Evolutionary conservation across 2,797 vertebrate genomes (phyloP).

Genomic region (Strix occidentalis): DNA sequence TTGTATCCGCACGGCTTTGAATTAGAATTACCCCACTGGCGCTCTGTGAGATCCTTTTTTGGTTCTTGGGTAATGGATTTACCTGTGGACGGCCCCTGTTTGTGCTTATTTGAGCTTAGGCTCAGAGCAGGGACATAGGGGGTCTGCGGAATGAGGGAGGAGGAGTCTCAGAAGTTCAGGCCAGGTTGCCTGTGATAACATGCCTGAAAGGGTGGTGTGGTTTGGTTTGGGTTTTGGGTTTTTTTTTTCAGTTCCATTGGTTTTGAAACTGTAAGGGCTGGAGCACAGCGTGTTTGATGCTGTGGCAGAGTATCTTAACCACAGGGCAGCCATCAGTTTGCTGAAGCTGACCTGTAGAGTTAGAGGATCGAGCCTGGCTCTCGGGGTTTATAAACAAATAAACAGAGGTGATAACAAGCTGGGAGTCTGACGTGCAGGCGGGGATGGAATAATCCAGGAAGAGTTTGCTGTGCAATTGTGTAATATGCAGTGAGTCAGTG

Average conservation of each 20-base stretch:
- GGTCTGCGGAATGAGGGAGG: not conserved
- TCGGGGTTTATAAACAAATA: not conserved
- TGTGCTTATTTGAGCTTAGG: not conserved
- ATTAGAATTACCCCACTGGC: not conserved
- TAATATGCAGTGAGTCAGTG: no score
- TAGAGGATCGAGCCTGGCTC: not conserved
- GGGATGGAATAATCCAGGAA: no score
- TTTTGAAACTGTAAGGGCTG: not conserved
- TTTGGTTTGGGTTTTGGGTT: not conserved
- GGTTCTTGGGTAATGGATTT: not conserved
- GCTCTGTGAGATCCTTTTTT: not conserved
- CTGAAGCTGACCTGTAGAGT: not conserved
- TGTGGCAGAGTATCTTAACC: not conserved
- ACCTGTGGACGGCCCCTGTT: constrained; percentile 13
- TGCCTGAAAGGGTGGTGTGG: not conserved
- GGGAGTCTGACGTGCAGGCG: no score
- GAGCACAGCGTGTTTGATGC: not conserved
- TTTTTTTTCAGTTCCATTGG: not conserved
- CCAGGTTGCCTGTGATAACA: not conserved
- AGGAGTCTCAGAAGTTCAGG: not conserved
- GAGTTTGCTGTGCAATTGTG: no score
- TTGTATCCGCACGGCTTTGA: not conserved
- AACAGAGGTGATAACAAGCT: no score
- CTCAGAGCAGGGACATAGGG: not conserved
- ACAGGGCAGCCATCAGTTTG: not conserved